Base-by-base conservation (phyloP, 2,797 vertebrate genomes). In the Syncerus caffer region DNA sequence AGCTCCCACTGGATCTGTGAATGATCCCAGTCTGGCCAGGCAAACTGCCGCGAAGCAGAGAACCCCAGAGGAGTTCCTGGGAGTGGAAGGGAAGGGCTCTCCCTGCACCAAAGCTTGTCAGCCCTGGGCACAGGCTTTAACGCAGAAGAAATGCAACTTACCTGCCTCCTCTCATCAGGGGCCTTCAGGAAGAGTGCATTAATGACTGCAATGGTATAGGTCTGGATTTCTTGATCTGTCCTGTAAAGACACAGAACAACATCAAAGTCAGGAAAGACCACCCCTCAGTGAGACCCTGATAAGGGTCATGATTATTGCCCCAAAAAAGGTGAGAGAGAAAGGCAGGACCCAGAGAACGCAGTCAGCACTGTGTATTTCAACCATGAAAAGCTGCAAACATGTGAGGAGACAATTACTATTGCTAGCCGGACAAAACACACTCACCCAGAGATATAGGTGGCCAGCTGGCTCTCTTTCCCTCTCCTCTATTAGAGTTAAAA, bases 151-250 rank as follows among this genome's bases (percentile, higher is more conserved):
- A 42, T 50, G 12, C 9, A 55, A 94, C 99, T 98, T 96, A 99
- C 99, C 99, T 99, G 99, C 99, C 99, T 99, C 98, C 99, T 99
- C 97, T 99, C 99, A 98, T 99, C 99, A 0, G 99, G 99, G 42
- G 99, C 99, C 98, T 99, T 99, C 93, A 99, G 99, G 98, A 99
- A 99, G 96, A 99, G 99, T 31, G 99, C 99, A 53, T 99, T 99
- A 98, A 99, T 99, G 97, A 99, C 99, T 0, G 99, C 99, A 74
- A 99, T 99, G 86, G 99, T 99, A 67, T 99, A 99, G 0, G 99
- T 99, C 98, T 99, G 99, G 98, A 99, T 99, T 98, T 99, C 99
- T 98, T 99, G 99, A 98, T 99, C 99, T 38, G 99, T 99, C 97
- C 99, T 99, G 98, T 60, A 98, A 97, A 95, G 89, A 98, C 15